A percentile compares a stretch with the other conserved stretches of the same genome.
Evolutionary conservation across 1,140 invertebrate species (phyloP).

Genomic region (Drosophila ohnishii): DNA sequence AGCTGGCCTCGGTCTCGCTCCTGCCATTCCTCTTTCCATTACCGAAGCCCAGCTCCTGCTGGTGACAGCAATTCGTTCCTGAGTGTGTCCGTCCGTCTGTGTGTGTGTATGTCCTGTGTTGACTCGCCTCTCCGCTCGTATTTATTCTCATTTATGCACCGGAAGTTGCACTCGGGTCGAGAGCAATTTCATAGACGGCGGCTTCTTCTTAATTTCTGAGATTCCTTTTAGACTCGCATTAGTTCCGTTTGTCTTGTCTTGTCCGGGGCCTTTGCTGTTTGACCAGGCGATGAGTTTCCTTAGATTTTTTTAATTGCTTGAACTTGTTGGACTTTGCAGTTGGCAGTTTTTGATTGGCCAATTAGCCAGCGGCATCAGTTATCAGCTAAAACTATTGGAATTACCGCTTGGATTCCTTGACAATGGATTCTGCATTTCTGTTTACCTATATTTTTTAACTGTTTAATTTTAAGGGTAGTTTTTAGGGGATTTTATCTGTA

Average conservation of each 20-base stretch:
- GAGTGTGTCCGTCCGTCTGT: constrained; percentile 22
- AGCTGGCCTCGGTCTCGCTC: constrained; percentile 28
- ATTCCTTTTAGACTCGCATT: constrained; percentile 57
- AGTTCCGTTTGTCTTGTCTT: constrained; percentile 71
- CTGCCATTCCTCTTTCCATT: neutral
- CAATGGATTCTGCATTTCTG: neutral
- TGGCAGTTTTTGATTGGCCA: constrained; percentile 76
- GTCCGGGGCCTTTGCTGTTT: constrained; percentile 22
- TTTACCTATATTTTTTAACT: neutral
- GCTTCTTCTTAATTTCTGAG: constrained; percentile 73
- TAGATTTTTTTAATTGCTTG: constrained; percentile 71
- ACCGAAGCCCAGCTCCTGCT: constrained; percentile 32
- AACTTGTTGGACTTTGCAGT: constrained; percentile 51
- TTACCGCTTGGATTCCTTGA: neutral
- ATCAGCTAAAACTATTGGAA: constrained; percentile 30
- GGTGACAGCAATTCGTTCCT: constrained; percentile 57
- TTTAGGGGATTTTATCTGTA: too few relatives aligned
- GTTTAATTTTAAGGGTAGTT: neutral
- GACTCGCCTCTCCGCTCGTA: constrained; percentile 45
- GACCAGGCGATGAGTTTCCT: constrained; percentile 44
- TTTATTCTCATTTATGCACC: constrained; percentile 80
- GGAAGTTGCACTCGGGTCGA: constrained; percentile 69
- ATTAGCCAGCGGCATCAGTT: constrained; percentile 64
- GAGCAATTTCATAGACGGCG: constrained; percentile 44
- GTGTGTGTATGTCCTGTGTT: constrained; percentile 9